Evolutionary conservation across 2,888 invertebrate genomes (phyloP).

Genomic region (Chalcosyrphus nemorum): DNA sequence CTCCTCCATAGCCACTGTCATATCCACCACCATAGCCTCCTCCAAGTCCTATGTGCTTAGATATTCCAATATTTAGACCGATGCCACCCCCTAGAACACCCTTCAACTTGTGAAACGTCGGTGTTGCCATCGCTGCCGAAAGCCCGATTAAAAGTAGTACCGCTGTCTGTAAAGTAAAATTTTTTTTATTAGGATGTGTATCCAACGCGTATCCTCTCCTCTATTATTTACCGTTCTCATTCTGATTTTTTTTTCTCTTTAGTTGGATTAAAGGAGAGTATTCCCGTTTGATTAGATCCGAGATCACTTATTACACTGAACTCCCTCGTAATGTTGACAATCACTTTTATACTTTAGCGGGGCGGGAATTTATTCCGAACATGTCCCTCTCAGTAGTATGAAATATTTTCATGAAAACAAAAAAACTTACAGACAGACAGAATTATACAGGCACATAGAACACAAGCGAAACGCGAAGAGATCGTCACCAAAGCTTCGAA

Average conservation of each 20-base stretch:
- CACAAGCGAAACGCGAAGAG: neutral
- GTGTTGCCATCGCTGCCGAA: conserved; percentile 43
- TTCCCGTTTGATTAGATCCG: conserved; percentile 21
- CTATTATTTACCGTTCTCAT: conserved; percentile 65
- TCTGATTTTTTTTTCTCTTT: neutral
- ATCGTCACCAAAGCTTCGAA: conserved; percentile 25
- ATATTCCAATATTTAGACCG: conserved; percentile 47
- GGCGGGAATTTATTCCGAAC: conserved; percentile 61
- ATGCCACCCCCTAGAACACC: conserved; percentile 42
- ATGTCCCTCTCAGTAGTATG: conserved; percentile 42
- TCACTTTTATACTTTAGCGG: conserved; percentile 62
- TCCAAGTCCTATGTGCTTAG: conserved; percentile 38
- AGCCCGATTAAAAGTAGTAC: conserved; percentile 34
- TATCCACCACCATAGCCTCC: conserved; percentile 29
- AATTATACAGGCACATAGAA: conserved; percentile 58
- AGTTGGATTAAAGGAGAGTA: no score
- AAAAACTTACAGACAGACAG: conserved; percentile 25
- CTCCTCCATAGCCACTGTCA: conserved; percentile 24
- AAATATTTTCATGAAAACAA: conserved; percentile 22
- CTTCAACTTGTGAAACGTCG: conserved; percentile 56
- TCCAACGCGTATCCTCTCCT: conserved; percentile 6
- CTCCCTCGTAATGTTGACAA: conserved; percentile 52
- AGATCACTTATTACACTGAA: conserved; percentile 60
- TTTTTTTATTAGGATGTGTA: neutral
- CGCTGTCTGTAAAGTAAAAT: conserved; percentile 24